Conservation (phyloP, 2,113 vertebrate genomes). For the Microcebus ravelobensis region DNA sequence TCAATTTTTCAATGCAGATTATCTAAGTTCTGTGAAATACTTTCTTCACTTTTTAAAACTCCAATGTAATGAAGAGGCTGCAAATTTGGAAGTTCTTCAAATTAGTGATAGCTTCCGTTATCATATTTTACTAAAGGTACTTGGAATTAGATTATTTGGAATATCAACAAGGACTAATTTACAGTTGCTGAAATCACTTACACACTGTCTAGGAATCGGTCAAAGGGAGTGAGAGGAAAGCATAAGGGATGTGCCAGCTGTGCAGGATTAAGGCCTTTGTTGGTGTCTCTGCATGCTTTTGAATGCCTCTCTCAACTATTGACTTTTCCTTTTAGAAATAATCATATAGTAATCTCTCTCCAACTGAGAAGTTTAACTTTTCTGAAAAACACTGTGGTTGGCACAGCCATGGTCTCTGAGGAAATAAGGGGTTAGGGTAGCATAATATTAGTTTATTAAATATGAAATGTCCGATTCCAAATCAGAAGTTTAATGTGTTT, state of each 20-base stretch:
- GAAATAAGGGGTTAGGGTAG: background rate
- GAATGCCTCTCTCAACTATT: background rate
- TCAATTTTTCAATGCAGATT: slow-evolving; percentile 6
- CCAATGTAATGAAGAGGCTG: background rate
- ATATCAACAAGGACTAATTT: slow-evolving; percentile 33
- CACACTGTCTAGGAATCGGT: background rate
- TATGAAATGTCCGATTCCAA: too few relatives aligned
- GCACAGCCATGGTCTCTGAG: background rate
- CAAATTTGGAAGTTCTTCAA: background rate
- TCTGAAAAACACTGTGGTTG: slow-evolving; percentile 48
- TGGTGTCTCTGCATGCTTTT: slow-evolving; percentile 8
- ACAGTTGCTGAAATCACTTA: slow-evolving; percentile 28
- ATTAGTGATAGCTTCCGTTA: background rate
- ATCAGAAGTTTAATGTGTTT: too few relatives aligned
- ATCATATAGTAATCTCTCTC: slow-evolving; percentile 50
- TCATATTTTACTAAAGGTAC: slow-evolving; percentile 15
- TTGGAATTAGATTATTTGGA: slow-evolving; percentile 25
- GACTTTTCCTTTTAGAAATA: slow-evolving; percentile 59
- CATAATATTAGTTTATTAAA: too few relatives aligned
- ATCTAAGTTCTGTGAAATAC: background rate
- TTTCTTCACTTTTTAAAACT: background rate
- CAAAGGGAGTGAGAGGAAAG: background rate
- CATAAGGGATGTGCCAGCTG: background rate
- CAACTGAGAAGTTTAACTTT: slow-evolving; percentile 56
- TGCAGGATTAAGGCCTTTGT: slow-evolving; percentile 27